Conservation (phyloP, 2,888 invertebrate genomes). For the Oegoconia quadripuncta region DNA sequence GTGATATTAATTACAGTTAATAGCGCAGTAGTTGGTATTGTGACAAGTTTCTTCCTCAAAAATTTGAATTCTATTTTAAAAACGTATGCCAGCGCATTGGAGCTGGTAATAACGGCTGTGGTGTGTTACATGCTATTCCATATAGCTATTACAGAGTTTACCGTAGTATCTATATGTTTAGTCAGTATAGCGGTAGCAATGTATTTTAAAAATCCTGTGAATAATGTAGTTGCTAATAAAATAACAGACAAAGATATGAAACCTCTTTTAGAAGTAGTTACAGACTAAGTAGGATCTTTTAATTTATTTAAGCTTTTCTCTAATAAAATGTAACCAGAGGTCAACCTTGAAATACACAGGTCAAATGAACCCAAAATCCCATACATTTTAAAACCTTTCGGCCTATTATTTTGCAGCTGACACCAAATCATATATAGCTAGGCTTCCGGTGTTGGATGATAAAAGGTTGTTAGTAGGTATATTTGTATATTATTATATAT, state of each 20-base stretch:
- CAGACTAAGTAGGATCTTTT: conserved; percentile 24
- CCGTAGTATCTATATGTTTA: conserved; percentile 88
- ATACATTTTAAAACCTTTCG: too few relatives aligned
- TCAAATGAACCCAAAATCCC: too few relatives aligned
- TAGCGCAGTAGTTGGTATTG: conserved; percentile 94
- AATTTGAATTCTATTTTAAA: conserved; percentile 96
- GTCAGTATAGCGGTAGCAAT: conserved; percentile 91
- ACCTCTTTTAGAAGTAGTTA: conserved; percentile 48
- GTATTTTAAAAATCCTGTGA: conserved; percentile 94
- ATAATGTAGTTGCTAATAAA: conserved; percentile 52
- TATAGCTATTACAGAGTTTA: conserved; percentile 90
- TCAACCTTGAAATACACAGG: too few relatives aligned
- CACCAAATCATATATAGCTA: too few relatives aligned
- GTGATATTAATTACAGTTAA: conserved; percentile 91
- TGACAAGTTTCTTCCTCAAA: conserved; percentile 95
- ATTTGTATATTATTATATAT: too few relatives aligned
- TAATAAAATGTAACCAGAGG: too few relatives aligned
- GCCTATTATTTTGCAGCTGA: too few relatives aligned
- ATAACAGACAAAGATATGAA: conserved; percentile 38
- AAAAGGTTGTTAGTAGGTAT: too few relatives aligned
- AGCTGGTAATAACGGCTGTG: conserved; percentile 93
- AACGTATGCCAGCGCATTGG: conserved; percentile 96
- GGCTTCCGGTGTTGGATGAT: too few relatives aligned
- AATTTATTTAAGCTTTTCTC: too few relatives aligned
- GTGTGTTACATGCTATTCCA: conserved; percentile 91